These are phyloP conservation scores for Sesamia nonagrioides DNA, from an alignment of 1,140 invertebrate genomes.

Conservation along the genomic window DNA sequence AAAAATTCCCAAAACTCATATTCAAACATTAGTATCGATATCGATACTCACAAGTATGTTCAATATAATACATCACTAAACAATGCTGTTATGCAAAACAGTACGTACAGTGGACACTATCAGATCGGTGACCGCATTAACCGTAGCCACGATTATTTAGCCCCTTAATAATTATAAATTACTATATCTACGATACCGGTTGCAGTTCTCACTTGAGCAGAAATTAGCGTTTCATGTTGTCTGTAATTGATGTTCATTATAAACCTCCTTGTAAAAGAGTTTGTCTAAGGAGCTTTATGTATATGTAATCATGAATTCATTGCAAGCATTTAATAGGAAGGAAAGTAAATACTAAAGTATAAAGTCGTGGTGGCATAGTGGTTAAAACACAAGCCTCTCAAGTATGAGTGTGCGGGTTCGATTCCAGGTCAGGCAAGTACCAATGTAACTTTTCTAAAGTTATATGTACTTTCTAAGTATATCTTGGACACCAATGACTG, in stretches of 20 bases:
- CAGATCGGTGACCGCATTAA: conserved; percentile 67
- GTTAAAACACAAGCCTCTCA: no score
- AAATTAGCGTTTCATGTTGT: neutral
- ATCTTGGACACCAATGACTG: no score
- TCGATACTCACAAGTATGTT: conserved; percentile 54
- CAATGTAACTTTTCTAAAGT: no score
- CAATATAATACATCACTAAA: conserved; percentile 64
- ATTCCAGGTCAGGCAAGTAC: no score
- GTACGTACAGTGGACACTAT: conserved; percentile 60
- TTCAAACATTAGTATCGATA: conserved; percentile 20
- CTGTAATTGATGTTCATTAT: neutral
- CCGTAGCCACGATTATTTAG: conserved; percentile 69
- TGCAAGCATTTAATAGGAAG: no score
- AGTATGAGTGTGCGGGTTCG: no score
- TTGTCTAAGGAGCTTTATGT: no score
- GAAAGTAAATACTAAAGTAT: no score
- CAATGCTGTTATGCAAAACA: conserved; percentile 78
- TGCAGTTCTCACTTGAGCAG: neutral
- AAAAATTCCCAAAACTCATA: neutral
- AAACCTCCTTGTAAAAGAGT: no score
- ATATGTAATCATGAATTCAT: no score
- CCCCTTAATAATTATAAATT: conserved; percentile 42
- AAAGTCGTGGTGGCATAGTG: no score
- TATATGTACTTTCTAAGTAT: no score
- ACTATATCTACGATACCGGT: conserved; percentile 12